phyloP scores from a whole-genome alignment of 2,113 vertebrate genomes.

The Catharus fuscescens region DNA sequence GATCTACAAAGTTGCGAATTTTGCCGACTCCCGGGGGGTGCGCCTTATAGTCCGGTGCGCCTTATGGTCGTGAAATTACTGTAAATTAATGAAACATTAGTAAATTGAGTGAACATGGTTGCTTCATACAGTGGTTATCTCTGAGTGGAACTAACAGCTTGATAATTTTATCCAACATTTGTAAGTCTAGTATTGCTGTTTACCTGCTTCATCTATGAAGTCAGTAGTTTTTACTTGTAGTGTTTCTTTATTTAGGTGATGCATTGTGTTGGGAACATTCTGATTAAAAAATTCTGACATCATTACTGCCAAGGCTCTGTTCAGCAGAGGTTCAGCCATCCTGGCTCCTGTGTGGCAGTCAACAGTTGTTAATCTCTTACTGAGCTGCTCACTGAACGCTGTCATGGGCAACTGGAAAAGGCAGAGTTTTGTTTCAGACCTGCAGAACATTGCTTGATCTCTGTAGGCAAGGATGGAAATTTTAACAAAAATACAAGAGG shows the following conservation, averaged over 20 bases:
- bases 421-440: not conserved
- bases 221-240: not conserved
- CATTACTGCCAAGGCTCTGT: not conserved
- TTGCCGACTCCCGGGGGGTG: too few relatives aligned
- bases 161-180: not conserved
- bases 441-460: not conserved
- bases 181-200: not conserved
- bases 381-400: not conserved
- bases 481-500: not conserved
- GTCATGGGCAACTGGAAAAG: not conserved
- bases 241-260: not conserved
- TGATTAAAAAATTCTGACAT: not conserved
- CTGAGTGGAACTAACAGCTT: not conserved
- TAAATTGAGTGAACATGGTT: not conserved
- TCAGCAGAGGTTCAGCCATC: not conserved
- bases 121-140: not conserved
- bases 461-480: not conserved
- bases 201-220: not conserved
- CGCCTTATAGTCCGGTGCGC: too few relatives aligned
- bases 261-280: not conserved
- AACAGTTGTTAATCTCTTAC: not conserved
- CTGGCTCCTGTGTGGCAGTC: accelerated
- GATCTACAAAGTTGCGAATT: too few relatives aligned
- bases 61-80: too few relatives aligned
- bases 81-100: not conserved